Evolutionary conservation across 2,888 invertebrate genomes (phyloP).

Genomic region (Oasisia sp.): DNA sequence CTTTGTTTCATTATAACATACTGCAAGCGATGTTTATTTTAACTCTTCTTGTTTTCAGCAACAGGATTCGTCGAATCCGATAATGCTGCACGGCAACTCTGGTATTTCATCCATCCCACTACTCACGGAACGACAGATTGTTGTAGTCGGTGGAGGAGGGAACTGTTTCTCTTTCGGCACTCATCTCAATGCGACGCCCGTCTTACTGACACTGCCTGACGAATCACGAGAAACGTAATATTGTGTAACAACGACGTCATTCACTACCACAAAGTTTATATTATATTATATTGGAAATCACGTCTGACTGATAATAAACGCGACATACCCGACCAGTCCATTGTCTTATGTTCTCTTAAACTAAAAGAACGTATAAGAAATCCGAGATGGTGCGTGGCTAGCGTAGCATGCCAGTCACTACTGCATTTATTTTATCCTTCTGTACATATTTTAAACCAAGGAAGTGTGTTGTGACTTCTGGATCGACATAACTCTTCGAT

Average conservation of each 20-base stretch:
- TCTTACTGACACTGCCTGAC: neutral
- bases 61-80: conserved; percentile 50
- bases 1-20: neutral
- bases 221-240: neutral
- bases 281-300: neutral
- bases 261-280: neutral
- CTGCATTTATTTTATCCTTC: too few relatives aligned
- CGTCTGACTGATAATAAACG: neutral
- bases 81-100: conserved; percentile 63
- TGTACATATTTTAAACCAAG: too few relatives aligned
- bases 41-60: conserved; percentile 47
- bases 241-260: neutral
- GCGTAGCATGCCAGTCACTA: too few relatives aligned
- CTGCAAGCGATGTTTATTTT: neutral
- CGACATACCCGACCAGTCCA: neutral
- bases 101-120: conserved; percentile 45
- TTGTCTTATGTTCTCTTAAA: neutral
- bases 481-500: too few relatives aligned
- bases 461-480: too few relatives aligned
- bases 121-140: conserved; percentile 46
- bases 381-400: neutral
- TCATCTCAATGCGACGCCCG: conserved; percentile 61
- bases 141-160: conserved; percentile 68
- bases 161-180: conserved; percentile 70
- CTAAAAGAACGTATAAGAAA: neutral